Conservation (phyloP, 2,113 vertebrate genomes). For the Astatotilapia flaviijosephi region DNA sequence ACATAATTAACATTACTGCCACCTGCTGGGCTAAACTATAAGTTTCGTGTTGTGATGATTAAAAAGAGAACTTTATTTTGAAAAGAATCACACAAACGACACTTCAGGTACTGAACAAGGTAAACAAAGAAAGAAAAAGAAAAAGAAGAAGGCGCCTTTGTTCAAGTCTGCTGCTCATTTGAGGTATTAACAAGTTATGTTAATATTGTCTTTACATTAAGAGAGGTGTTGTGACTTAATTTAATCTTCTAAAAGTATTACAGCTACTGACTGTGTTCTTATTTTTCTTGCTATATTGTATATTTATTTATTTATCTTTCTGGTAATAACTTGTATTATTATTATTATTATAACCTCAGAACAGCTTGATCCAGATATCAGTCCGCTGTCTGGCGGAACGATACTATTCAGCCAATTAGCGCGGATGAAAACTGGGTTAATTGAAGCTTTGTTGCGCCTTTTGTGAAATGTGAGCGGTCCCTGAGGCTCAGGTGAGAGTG, state of each 20-base stretch:
- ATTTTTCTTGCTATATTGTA: neutral
- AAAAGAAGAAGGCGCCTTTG: neutral
- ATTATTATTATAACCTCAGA: neutral
- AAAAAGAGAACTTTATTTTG: neutral
- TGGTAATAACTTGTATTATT: neutral
- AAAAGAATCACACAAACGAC: neutral
- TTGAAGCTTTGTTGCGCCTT: neutral
- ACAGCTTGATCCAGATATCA: neutral
- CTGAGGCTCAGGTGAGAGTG: neutral
- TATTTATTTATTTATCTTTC: neutral
- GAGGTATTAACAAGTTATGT: neutral
- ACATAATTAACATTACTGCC: neutral
- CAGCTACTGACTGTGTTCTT: fast-evolving
- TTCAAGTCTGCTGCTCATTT: neutral
- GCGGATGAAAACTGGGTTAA: neutral
- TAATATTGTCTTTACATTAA: neutral
- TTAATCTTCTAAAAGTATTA: neutral
- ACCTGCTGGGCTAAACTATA: neutral
- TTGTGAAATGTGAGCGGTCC: neutral
- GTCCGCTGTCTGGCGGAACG: neutral
- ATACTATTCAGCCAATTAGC: neutral
- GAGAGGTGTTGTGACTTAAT: neutral
- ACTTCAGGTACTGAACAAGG: neutral
- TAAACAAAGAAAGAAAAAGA: neutral
- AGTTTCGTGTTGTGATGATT: fast-evolving